Evolutionary conservation across 2,797 vertebrate genomes (phyloP), one percentile per base, ranked within the genome.

Genomic region (Malacoctenus gilli): DNA sequence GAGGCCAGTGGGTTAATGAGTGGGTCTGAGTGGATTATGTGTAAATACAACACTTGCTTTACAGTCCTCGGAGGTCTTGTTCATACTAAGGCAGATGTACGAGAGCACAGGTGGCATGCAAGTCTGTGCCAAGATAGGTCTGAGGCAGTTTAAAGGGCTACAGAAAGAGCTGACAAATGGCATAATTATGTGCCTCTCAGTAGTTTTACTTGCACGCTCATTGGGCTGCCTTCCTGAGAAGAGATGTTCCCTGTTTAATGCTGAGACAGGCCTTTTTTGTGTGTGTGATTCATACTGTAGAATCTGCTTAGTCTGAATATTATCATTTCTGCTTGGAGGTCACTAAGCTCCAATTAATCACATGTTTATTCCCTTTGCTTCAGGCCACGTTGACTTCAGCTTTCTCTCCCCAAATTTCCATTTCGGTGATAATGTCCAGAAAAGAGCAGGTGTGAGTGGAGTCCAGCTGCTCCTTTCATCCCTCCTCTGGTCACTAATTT

Each of bases 31-130:
- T 43, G 41, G 41, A 31, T 52, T 13, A 25, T 16, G 35, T 53
- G 10, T 56, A 59, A 59, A 71, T 40, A 47, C 36, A 57, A 64
- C 35, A 72, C 54, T 43, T 65, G 56, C 9, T 54, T 55, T 50
- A 67, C 57, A 18, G 57, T 50, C 71, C 78, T 68, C 59, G 30
- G 30, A 4, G 34, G 68, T 46, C 25, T 37, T 57, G 47, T 68
- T 75, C 1, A 0, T 10, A 46, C 5, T 23, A 2, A 22, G 16
- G 54, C 11, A 51, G 6, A 2, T 25, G 25, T 55, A 50, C 72
- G 42, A 37, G 40, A 54, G 10, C 44, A 40, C 25, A 7, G 23
- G 28, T 53, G 47, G 31, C 14, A 16, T n/a, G 15, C 11, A 18
- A 43, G 16, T 21, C 9, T n/a, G 18, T 22, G 31, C 22, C 30